phyloP scores from a whole-genome alignment of 1,140 invertebrate genomes.

The Hylyphantes graminicola region DNA sequence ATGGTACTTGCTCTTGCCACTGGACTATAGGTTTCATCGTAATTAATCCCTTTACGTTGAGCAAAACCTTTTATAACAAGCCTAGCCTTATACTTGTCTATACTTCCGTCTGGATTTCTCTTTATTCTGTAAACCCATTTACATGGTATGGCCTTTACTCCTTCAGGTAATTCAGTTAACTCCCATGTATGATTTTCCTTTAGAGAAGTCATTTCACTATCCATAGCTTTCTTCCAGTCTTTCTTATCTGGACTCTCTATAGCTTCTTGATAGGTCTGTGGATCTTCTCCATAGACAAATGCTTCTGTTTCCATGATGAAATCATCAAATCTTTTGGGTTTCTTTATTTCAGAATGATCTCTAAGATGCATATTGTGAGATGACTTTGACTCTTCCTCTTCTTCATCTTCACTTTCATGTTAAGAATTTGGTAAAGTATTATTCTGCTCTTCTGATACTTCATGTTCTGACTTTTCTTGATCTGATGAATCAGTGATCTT shows the following conservation, averaged over 20 bases:
- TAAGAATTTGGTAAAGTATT: background rate
- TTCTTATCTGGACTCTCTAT: no score
- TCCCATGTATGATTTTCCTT: slow-evolving; percentile 26
- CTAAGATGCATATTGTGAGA: background rate
- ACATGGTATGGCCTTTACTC: slow-evolving; percentile 16
- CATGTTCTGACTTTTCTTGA: background rate
- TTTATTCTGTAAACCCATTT: slow-evolving; percentile 52
- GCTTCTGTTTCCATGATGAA: background rate
- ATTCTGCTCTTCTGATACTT: background rate
- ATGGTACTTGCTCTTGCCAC: slow-evolving; percentile 12
- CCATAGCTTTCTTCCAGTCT: background rate
- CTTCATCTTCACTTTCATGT: background rate
- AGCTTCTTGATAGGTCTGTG: background rate
- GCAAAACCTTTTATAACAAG: slow-evolving; percentile 37
- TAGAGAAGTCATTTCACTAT: background rate
- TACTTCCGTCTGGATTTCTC: slow-evolving; percentile 32
- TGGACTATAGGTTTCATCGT: slow-evolving; percentile 40
- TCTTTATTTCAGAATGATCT: background rate
- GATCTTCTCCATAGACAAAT: background rate
- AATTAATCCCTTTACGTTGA: slow-evolving; percentile 46
- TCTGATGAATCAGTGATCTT: background rate
- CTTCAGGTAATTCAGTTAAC: background rate
- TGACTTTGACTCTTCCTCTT: background rate
- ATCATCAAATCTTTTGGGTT: background rate
- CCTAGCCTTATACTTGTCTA: slow-evolving; percentile 50